A percentile compares a stretch with the other conserved stretches of the same genome.
Conservation (phyloP, 2,113 vertebrate species). For the Python bivittatus region DNA sequence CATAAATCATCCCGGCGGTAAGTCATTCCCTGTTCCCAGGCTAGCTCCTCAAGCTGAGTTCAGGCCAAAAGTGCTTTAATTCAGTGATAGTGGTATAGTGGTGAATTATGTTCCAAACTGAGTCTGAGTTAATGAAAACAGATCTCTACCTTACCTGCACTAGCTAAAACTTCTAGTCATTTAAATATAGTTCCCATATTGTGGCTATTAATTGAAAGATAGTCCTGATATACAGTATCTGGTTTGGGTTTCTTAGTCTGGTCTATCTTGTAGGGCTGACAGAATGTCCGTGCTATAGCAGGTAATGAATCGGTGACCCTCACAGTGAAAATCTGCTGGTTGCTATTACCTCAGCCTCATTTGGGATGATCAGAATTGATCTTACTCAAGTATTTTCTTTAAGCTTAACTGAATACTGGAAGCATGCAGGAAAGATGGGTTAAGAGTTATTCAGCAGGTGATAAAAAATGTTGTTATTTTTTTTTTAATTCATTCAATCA, state of each 20-base stretch:
- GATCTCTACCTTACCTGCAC: too few species aligned
- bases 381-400: background rate
- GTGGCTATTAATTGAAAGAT: background rate
- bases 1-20: constrained; percentile 74
- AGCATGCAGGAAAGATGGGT: background rate
- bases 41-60: too few species aligned
- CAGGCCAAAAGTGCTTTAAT: background rate
- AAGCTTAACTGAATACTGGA: background rate
- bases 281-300: background rate
- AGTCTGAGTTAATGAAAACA: background rate
- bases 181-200: background rate
- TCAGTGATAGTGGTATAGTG: background rate
- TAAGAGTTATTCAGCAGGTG: too few species aligned
- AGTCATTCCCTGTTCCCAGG: accelerated
- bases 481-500: too few species aligned
- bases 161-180: background rate
- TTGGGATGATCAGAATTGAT: background rate
- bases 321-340: background rate
- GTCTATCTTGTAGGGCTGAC: background rate
- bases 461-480: too few species aligned
- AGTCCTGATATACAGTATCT: background rate
- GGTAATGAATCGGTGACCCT: background rate
- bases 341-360: background rate
- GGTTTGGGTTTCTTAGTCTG: background rate
- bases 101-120: background rate